Evolutionary conservation across 2,797 vertebrate species (phyloP), one percentile per base, ranked within the genome.

Genomic region (Urophycis tenuis): DNA sequence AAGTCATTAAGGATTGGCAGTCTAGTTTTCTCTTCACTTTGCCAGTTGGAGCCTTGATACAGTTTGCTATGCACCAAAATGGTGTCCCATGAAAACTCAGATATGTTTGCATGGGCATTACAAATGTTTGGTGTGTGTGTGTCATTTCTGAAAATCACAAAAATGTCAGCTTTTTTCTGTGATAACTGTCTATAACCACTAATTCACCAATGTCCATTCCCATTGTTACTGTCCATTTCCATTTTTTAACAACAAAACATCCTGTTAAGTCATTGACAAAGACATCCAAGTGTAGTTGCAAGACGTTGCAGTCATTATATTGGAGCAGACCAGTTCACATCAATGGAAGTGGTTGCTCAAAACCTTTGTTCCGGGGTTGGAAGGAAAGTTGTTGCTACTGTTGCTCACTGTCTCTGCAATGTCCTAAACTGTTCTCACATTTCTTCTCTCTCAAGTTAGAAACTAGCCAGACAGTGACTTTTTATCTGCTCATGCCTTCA

Each of bases 361-460:
- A 9, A 8, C 1, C 14, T 60, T 60, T n/a, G 22, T 60, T 60
- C 49, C 1, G 53, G 53, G 53, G 53, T n/a, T 60, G 53, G 53
- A n/a, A 60, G 53, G 53, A 60, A 60, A 60, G n/a, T 12, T 41
- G 39, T 34, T 7, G 33, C 72, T 74, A 39, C 82, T 80, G 36
- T 39, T 17, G 41, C 41, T 45, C 15, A 45, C 77, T 81, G 84
- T 90, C 81, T 90, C 86, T 89, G 83, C 83, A 75, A 74, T 89
- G 53, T 85, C 72, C 81, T 32, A 69, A 84, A 79, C 86, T 91
- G 87, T 88, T 89, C 85, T 91, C 87, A 84, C 49, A 73, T 77
- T 0, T 85, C 33, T 85, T 10, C 6, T 25, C n/a, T 72, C 72
- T 80, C 8, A 49, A 71, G 39, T 77, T 30, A 41, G 41, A 17